Evolutionary conservation across 2,797 vertebrate species (phyloP).

Genomic region (Malurus leucopterus): DNA sequence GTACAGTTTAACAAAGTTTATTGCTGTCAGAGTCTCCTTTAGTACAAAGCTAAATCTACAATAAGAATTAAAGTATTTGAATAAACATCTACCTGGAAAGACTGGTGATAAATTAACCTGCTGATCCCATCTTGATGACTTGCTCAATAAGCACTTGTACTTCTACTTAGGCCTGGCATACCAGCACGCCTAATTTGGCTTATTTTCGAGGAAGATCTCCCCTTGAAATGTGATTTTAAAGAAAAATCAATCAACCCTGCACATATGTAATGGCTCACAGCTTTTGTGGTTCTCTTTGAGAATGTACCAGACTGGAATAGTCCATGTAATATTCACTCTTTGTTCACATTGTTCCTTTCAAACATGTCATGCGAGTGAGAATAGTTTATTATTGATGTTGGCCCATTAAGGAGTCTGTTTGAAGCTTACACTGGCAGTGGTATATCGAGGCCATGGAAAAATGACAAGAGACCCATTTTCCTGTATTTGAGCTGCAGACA

Average conservation of each 20-base stretch:
- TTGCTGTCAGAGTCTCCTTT: background rate
- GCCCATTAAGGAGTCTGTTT: constrained; percentile 17
- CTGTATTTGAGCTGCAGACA: background rate
- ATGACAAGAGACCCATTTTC: background rate
- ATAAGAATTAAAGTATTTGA: background rate
- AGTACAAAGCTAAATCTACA: background rate
- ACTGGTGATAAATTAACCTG: background rate
- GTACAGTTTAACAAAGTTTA: background rate
- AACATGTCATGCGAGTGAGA: background rate
- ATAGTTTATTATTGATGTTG: constrained; percentile 21
- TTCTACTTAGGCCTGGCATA: background rate
- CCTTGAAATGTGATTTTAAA: background rate
- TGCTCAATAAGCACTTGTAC: background rate
- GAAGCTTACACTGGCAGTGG: background rate
- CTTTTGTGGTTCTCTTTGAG: background rate
- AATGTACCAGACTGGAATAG: background rate
- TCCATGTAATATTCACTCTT: background rate
- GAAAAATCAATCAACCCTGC: background rate
- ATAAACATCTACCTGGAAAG: background rate
- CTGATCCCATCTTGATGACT: background rate
- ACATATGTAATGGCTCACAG: background rate
- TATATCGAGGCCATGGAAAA: background rate
- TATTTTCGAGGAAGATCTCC: background rate
- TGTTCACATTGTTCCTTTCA: constrained; percentile 4
- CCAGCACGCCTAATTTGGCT: background rate